phyloP scores from a whole-genome alignment of 2,113 vertebrate genomes.

The Hippocampus abdominalis region DNA sequence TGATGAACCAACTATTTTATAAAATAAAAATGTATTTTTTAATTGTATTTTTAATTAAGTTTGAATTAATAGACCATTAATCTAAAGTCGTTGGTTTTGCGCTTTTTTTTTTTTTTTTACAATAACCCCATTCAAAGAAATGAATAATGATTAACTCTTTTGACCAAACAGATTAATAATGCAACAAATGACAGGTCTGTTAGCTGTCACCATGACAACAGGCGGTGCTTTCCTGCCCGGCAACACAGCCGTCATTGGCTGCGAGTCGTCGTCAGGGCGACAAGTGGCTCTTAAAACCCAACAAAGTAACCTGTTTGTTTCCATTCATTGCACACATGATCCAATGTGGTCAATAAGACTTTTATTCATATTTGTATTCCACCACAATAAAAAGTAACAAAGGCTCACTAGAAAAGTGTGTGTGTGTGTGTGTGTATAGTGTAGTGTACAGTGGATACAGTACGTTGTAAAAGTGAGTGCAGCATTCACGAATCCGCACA shows the following conservation, averaged over 20 bases:
- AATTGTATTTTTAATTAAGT: too few relatives aligned
- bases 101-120: too few relatives aligned
- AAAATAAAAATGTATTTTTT: too few relatives aligned
- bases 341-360: constrained; percentile 68
- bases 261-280: background rate
- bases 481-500: constrained; percentile 53
- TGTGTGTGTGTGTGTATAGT: background rate
- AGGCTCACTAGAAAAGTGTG: constrained; percentile 93
- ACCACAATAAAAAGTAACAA: constrained; percentile 99
- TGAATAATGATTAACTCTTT: too few relatives aligned
- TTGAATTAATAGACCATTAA: too few relatives aligned
- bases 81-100: too few relatives aligned
- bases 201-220: background rate
- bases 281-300: background rate
- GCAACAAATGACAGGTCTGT: too few relatives aligned
- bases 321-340: background rate
- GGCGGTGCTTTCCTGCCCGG: background rate
- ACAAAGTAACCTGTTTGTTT: background rate
- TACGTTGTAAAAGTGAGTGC: constrained; percentile 86
- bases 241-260: background rate
- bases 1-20: too few relatives aligned
- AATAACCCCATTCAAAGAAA: too few relatives aligned
- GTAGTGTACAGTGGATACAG: constrained; percentile 94
- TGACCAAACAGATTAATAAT: too few relatives aligned
- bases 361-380: constrained; percentile 71